Evolutionary conservation across 2,113 vertebrate species (phyloP).

Genomic region (Cyphomyrus plagiostoma): DNA sequence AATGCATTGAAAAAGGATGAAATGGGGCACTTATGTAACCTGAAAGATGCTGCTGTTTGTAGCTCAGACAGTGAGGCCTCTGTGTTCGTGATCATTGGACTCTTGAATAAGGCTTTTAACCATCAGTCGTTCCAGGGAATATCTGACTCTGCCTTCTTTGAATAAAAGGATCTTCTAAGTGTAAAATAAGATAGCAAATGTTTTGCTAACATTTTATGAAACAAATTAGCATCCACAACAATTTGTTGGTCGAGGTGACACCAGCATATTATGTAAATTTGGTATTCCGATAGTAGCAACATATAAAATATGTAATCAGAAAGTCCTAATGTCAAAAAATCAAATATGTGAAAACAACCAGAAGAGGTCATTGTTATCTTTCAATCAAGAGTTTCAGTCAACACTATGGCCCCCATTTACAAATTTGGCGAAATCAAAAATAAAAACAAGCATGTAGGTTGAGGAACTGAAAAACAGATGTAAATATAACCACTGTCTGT

Average conservation of each 20-base stretch:
- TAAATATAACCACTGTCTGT: not conserved
- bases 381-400: not conserved
- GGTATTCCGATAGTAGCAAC: not conserved
- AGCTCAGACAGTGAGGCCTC: not conserved
- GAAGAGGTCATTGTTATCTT: not conserved
- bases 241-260: not conserved
- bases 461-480: not conserved
- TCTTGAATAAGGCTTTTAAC: not conserved
- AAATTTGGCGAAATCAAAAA: not conserved
- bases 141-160: not conserved
- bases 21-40: not conserved
- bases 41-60: not conserved
- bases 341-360: not conserved
- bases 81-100: not conserved
- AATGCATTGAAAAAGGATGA: not conserved
- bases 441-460: not conserved
- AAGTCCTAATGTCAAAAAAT: not conserved
- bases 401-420: not conserved
- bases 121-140: not conserved
- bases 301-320: not conserved
- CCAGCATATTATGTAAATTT: not conserved
- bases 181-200: not conserved
- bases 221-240: not conserved
- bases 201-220: not conserved
- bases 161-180: not conserved